Evolutionary conservation across 2,113 vertebrate genomes (phyloP).

Genomic region (Ammodramus savannarum): DNA sequence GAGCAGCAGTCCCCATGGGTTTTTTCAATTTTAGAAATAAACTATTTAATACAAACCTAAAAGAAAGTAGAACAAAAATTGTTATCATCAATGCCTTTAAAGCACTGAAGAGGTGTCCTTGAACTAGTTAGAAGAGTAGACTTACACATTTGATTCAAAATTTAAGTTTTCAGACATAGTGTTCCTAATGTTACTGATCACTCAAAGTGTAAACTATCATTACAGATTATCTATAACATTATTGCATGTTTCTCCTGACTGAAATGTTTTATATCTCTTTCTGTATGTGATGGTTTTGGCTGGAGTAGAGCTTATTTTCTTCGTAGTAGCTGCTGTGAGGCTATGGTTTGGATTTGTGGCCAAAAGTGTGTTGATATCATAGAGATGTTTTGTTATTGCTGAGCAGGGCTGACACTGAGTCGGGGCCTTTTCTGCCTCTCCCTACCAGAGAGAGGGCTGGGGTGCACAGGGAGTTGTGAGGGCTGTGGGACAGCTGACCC

Average conservation of each 20-base stretch:
- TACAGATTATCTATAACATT: not conserved
- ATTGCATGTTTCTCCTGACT: not conserved
- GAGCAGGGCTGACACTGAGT: not conserved
- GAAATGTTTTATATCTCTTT: not conserved
- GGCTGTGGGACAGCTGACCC: not conserved
- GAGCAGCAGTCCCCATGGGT: not conserved
- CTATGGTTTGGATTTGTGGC: not conserved
- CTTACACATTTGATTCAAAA: not conserved
- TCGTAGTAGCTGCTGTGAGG: not conserved
- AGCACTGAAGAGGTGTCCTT: not conserved
- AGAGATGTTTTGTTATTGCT: not conserved
- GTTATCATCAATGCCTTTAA: not conserved
- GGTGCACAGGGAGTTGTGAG: not conserved
- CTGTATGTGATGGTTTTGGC: not conserved
- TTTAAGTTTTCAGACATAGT: not conserved
- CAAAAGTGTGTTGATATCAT: accelerated
- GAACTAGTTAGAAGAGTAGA: not conserved
- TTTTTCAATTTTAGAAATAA: not conserved
- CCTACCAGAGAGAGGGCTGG: not conserved
- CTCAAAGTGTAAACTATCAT: not conserved
- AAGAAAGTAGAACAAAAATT: not conserved
- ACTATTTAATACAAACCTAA: not conserved
- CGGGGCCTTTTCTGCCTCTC: not conserved
- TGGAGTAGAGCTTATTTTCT: not conserved
- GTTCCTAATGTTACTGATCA: not conserved